phyloP scores from a whole-genome alignment of 2,888 invertebrate genomes.

The Nomada goodeniana region DNA sequence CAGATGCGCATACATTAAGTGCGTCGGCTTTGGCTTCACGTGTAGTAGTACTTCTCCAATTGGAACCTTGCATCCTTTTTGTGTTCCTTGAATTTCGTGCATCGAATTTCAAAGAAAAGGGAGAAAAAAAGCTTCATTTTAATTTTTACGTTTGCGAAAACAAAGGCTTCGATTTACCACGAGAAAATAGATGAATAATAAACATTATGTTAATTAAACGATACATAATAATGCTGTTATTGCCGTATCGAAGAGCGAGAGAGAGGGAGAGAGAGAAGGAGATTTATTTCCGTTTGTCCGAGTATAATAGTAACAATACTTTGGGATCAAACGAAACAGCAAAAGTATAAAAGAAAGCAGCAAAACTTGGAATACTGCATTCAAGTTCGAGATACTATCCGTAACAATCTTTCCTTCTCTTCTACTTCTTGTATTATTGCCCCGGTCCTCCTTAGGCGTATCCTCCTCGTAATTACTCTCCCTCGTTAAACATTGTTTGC shows the following conservation, averaged over 20 bases:
- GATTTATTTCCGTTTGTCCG: constrained; percentile 17
- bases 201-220: constrained; percentile 34
- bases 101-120: constrained; percentile 18
- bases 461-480: not conserved
- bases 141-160: constrained; percentile 34
- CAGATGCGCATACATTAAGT: constrained; percentile 50
- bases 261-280: not conserved
- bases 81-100: constrained; percentile 25
- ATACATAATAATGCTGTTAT: constrained; percentile 28
- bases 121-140: constrained; percentile 30
- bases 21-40: constrained; percentile 52
- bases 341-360: not conserved
- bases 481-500: not conserved
- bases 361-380: not conserved
- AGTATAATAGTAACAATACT: not conserved
- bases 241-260: constrained; percentile 5
- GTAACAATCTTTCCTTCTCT: not conserved
- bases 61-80: constrained; percentile 21
- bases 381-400: not conserved
- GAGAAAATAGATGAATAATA: constrained; percentile 8
- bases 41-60: constrained; percentile 48
- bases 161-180: constrained; percentile 33
- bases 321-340: constrained; percentile 6
- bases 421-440: not conserved
- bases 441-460: not conserved